phyloP scores from a whole-genome alignment of 2,888 invertebrate genomes.

The Syrphus vitripennis region DNA sequence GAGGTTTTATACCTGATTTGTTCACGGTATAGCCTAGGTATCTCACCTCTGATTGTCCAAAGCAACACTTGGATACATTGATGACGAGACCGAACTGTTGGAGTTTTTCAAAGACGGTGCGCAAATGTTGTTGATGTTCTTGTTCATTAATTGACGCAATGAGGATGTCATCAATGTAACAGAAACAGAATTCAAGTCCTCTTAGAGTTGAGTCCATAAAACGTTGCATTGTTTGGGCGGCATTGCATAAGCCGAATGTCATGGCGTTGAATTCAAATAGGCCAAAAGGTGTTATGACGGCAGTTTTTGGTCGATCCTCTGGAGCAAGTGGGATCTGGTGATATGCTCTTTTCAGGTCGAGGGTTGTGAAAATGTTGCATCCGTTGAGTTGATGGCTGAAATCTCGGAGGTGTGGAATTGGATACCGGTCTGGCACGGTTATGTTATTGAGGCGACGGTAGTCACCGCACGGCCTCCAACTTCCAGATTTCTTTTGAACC shows the following conservation, averaged over 20 bases:
- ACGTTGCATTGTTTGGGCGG: constrained; percentile 17
- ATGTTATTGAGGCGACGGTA: constrained; percentile 49
- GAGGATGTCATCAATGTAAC: not conserved
- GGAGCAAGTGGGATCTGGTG: constrained; percentile 26
- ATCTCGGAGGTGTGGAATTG: constrained; percentile 19
- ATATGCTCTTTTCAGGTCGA: constrained; percentile 17
- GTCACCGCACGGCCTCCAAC: constrained; percentile 76
- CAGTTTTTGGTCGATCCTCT: constrained; percentile 30
- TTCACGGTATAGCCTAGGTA: constrained; percentile 23
- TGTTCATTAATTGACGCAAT: not conserved
- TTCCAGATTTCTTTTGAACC: constrained; percentile 72
- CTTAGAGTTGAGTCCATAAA: constrained; percentile 5
- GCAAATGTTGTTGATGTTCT: constrained; percentile 15
- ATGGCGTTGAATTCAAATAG: constrained; percentile 23
- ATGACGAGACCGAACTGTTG: constrained; percentile 2
- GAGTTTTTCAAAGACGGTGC: not conserved
- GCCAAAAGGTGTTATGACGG: constrained; percentile 33
- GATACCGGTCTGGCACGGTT: constrained; percentile 28
- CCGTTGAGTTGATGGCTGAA: constrained; percentile 9
- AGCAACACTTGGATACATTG: constrained; percentile 49
- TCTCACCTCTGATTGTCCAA: constrained; percentile 25
- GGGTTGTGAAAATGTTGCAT: constrained; percentile 13
- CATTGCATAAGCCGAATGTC: constrained; percentile 33
- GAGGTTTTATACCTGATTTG: constrained; percentile 19
- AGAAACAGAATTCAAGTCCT: constrained; percentile 1